Evolutionary conservation across 2,113 vertebrate genomes (phyloP).

Genomic region (Cinclus cinclus): DNA sequence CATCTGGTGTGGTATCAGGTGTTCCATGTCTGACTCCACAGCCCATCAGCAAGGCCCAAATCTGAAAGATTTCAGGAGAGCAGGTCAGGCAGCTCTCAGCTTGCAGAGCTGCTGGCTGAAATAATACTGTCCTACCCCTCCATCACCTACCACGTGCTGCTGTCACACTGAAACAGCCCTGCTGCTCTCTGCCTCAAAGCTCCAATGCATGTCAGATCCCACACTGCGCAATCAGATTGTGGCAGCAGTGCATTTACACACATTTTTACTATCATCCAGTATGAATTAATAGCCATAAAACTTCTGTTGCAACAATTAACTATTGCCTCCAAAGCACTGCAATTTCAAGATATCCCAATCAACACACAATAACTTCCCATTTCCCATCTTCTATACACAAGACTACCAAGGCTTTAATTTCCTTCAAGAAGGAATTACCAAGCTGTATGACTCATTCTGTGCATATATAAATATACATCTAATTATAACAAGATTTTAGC

Average conservation of each 20-base stretch:
- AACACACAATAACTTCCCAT: not conserved
- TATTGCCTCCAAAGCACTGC: not conserved
- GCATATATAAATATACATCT: not conserved
- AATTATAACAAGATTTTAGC: not conserved
- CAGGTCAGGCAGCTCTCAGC: not conserved
- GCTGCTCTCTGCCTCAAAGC: not conserved
- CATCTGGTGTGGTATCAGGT: not conserved
- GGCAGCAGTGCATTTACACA: not conserved
- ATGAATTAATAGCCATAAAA: not conserved
- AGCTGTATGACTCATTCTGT: not conserved
- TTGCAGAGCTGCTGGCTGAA: not conserved
- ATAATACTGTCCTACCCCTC: not conserved
- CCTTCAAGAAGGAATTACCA: not conserved
- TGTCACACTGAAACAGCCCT: not conserved
- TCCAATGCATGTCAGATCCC: not conserved
- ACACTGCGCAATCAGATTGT: not conserved
- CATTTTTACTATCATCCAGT: not conserved
- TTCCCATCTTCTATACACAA: not conserved
- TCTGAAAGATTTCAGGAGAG: not conserved
- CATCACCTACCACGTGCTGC: not conserved
- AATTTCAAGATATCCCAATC: not conserved
- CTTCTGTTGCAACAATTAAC: not conserved
- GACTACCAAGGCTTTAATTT: not conserved
- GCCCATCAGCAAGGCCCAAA: not conserved
- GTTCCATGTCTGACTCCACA: no score